phyloP scores from a whole-genome alignment of 2,797 vertebrate species.

The Pempheris klunzingeri region DNA sequence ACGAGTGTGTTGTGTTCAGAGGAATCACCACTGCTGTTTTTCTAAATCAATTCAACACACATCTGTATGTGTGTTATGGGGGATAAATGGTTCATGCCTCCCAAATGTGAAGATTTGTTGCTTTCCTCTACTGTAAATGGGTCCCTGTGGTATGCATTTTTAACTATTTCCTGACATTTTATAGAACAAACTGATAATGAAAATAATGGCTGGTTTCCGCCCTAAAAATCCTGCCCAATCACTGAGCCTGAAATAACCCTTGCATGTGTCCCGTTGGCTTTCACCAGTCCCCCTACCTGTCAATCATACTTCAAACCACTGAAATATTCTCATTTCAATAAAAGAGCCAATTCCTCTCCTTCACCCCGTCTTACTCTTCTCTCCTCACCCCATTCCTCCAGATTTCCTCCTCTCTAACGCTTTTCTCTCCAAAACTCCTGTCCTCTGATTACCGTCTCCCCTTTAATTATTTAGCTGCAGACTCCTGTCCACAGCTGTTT shows the following conservation, averaged over 20 bases:
- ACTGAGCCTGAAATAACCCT: background rate
- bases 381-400: background rate
- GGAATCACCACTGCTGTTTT: constrained; percentile 1
- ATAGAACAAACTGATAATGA: background rate
- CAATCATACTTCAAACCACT: constrained; percentile 2
- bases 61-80: background rate
- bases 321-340: constrained; percentile 7
- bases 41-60: constrained; percentile 23
- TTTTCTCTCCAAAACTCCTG: constrained; percentile 23
- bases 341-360: too few species aligned
- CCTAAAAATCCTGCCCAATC: background rate
- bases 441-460: constrained; percentile 31
- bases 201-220: background rate
- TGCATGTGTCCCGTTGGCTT: background rate
- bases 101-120: background rate
- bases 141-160: too few species aligned
- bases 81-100: background rate
- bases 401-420: background rate
- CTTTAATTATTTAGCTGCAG: constrained; percentile 45
- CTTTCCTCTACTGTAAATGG: background rate
- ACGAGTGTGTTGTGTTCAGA: constrained; percentile 17
- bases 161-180: too few species aligned
- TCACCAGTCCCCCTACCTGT: background rate
- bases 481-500: constrained; percentile 65
- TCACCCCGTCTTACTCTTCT: background rate